These are phyloP conservation scores for Eilema sororculum DNA, from an alignment of 2,888 invertebrate species.

Conservation along the genomic window DNA sequence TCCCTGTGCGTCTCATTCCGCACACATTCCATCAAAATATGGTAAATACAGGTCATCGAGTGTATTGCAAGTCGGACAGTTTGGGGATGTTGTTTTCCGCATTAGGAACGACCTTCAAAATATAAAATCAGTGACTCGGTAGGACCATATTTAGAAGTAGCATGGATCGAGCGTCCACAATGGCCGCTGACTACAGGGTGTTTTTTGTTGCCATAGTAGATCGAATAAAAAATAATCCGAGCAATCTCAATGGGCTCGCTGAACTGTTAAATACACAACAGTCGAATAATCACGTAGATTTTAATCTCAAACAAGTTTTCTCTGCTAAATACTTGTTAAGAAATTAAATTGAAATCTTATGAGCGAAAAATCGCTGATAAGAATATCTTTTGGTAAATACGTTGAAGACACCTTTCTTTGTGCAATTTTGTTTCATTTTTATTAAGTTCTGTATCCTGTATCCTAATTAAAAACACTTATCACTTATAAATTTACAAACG, in stretches of 20 bases:
- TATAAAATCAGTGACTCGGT: neutral
- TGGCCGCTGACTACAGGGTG: neutral
- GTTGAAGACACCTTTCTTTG: neutral
- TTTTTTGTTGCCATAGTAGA: neutral
- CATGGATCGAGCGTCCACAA: neutral
- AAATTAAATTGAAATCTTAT: neutral
- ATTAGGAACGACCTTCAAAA: too few relatives aligned
- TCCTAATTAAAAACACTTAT: too few relatives aligned
- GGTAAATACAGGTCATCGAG: too few relatives aligned
- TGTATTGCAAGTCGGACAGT: too few relatives aligned
- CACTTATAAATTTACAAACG: too few relatives aligned
- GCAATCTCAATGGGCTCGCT: slow-evolving; percentile 3
- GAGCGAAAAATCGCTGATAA: slow-evolving; percentile 5
- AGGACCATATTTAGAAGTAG: neutral
- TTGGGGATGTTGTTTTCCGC: too few relatives aligned
- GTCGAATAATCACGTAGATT: neutral
- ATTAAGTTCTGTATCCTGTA: neutral
- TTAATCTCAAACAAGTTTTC: slow-evolving; percentile 20
- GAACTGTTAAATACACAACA: neutral
- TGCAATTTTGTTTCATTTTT: neutral
- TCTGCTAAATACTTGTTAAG: neutral
- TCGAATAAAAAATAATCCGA: neutral
- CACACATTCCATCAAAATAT: too few relatives aligned
- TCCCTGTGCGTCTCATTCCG: too few relatives aligned
- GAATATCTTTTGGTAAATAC: neutral